Conservation (phyloP, 2,888 invertebrate genomes). For the Leistus spinibarbis region DNA sequence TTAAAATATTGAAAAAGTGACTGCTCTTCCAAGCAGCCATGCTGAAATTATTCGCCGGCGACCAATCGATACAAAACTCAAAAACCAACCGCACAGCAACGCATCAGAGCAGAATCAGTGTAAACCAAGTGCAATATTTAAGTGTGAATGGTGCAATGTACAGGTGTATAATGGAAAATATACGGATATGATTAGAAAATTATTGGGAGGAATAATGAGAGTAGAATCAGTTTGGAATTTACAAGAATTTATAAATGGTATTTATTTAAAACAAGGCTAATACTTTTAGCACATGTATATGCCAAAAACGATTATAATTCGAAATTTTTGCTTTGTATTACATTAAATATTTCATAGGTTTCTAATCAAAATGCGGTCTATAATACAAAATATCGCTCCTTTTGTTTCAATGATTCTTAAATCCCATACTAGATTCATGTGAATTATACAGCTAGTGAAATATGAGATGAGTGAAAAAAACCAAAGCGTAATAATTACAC, state of each 20-base stretch:
- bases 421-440: not conserved
- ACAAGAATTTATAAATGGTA: too few species aligned
- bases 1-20: not conserved
- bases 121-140: conserved; percentile 13
- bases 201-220: not conserved
- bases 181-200: not conserved
- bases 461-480: not conserved
- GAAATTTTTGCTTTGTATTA: not conserved
- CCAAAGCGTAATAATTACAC: not conserved
- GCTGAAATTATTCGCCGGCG: not conserved
- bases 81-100: conserved; percentile 30
- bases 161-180: not conserved
- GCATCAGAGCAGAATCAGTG: conserved; percentile 28
- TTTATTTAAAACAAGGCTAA: too few species aligned
- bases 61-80: not conserved
- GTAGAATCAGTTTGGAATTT: not conserved
- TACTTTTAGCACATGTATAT: too few species aligned
- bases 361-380: too few species aligned
- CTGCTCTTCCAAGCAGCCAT: not conserved
- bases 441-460: not conserved
- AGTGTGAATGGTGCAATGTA: conserved; percentile 15
- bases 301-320: too few species aligned
- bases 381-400: too few species aligned
- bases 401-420: not conserved
- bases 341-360: too few species aligned